phyloP scores from a whole-genome alignment of 2,113 vertebrate species.

The Microcebus tavaratra region DNA sequence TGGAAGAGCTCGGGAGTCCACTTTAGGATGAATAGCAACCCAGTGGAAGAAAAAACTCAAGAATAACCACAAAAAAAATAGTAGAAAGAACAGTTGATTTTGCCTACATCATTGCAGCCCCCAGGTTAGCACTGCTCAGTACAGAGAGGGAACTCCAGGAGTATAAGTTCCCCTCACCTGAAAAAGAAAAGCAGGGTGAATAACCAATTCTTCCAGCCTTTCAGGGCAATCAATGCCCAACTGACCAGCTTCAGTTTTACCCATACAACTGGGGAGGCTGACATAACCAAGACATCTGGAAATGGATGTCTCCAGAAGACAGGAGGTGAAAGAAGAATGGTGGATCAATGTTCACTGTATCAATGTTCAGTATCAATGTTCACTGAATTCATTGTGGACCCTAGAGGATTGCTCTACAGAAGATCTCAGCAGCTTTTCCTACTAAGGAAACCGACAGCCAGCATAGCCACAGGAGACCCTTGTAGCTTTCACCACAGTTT shows the following conservation, averaged over 20 bases:
- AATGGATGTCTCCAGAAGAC: too few species aligned
- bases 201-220: background rate
- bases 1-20: background rate
- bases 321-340: background rate
- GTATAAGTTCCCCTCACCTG: background rate
- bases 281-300: too few species aligned
- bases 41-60: background rate
- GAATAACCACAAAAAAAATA: background rate
- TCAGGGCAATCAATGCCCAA: background rate
- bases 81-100: background rate
- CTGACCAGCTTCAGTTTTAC: too few species aligned
- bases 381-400: too few species aligned
- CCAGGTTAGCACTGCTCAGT: background rate
- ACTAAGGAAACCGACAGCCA: background rate
- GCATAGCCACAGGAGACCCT: too few species aligned
- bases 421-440: background rate
- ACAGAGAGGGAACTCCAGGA: too few species aligned
- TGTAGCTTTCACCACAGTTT: background rate
- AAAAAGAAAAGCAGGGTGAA: background rate
- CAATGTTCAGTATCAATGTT: background rate
- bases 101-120: background rate
- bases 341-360: background rate
- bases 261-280: too few species aligned
- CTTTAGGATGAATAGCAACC: background rate
- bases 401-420: background rate